These are phyloP conservation scores for Leuctra nigra DNA, from an alignment of 2,888 invertebrate species.

Conservation along the genomic window DNA sequence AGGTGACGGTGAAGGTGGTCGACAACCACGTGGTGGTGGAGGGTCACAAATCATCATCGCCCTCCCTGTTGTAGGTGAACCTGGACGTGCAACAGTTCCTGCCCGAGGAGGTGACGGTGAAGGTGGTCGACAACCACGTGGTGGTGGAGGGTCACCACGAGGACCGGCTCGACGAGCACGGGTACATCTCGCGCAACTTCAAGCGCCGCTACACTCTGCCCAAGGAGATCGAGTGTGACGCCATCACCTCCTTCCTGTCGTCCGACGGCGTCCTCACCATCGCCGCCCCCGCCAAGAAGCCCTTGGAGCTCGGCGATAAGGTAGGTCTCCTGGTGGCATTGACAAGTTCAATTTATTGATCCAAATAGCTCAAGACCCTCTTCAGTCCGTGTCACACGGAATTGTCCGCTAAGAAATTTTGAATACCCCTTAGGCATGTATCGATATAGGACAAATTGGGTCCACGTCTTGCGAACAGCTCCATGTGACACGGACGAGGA, in stretches of 20 bases:
- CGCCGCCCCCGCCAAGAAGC: slow-evolving; percentile 34
- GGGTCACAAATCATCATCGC: slow-evolving; percentile 39
- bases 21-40: slow-evolving; percentile 40
- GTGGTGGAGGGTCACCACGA: slow-evolving; percentile 45
- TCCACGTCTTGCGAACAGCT: too few species aligned
- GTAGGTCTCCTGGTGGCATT: too few species aligned
- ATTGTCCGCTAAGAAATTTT: too few species aligned
- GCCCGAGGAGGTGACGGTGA: slow-evolving; percentile 42
- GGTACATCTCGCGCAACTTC: slow-evolving; percentile 44
- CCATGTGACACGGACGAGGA: too few species aligned
- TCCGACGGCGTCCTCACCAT: too few species aligned
- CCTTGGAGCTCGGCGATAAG: slow-evolving; percentile 1
- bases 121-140: slow-evolving; percentile 38
- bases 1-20: slow-evolving; percentile 40
- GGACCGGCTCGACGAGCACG: slow-evolving; percentile 45
- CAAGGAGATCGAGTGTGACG: slow-evolving; percentile 37
- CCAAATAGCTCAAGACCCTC: too few species aligned
- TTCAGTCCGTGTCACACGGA: too few species aligned
- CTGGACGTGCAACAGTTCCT: slow-evolving; percentile 41
- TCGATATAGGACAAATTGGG: too few species aligned
- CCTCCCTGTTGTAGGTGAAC: slow-evolving; percentile 18
- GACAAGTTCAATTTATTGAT: too few species aligned
- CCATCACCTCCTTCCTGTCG: slow-evolving; percentile 37
- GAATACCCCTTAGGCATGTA: too few species aligned
- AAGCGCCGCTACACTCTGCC: slow-evolving; percentile 44